Base-by-base conservation (phyloP, 2,113 vertebrate genomes). In the Balaenoptera acutorostrata region DNA sequence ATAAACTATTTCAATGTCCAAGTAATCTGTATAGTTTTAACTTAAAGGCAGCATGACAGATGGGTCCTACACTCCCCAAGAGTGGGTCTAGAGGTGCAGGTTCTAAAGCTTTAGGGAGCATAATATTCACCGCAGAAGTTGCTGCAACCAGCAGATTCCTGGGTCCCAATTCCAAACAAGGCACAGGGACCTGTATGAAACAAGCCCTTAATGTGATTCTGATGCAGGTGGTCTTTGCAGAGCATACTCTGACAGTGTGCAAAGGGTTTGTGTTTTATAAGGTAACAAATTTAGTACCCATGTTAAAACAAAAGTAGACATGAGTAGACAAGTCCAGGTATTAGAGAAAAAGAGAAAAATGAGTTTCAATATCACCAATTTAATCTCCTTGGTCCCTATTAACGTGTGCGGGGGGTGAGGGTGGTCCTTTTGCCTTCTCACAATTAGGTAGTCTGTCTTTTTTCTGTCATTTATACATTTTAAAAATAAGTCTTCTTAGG, bases 391-490 rank as follows among this genome's bases (percentile, higher is more conserved):
- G 74, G 31, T 88, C 66, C 10, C 41, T 82, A 27, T 74, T 31
- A 75, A 46, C 21, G 25, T 25, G 3, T 52, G 33, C 21, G 20
- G 49, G 4, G 88, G 61, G 49, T 8, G 2, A 52, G n/a, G 31
- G 44, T 75, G 44, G 36, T 68, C 84, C 46, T 75, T 84, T 87
- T 59, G 14, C n/a, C 61, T 82, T 66, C 4, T 69, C 21, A 84
- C 36, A 84, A 94, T 88, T 94, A 85, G 41, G 75, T 36, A 88
- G 55, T 57, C 59, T 36, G 41, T 39, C 15, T 63, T 44, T 81
- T 86, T 83, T 74, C 64, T 95, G 64, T 93, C 57, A 69, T 49
- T 83, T 96, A 91, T 80, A 78, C 21, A 78, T 86, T 95, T 78
- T 36, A 74, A 64, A 88, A 89, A 87, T 74, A 6, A 95, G 6